A percentile compares a stretch with the other conserved stretches of the same genome.
phyloP scores from a whole-genome alignment of 2,888 invertebrate genomes.

The Cancer borealis region DNA sequence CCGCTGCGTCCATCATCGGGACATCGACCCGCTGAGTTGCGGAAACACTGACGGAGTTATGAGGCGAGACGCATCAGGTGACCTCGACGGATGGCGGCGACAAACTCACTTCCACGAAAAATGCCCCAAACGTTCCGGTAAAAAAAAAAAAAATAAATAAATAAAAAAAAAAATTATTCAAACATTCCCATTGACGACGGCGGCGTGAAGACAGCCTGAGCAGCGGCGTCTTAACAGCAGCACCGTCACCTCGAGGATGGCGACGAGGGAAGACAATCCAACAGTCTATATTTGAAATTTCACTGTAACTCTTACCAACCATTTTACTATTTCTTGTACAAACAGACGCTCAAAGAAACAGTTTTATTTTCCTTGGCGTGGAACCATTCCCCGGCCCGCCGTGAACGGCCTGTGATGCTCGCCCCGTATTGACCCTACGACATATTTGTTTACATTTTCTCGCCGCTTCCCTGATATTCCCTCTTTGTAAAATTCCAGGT shows the following conservation, averaged over 20 bases:
- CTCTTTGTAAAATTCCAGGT: background rate
- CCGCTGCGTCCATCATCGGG: background rate
- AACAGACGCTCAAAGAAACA: background rate
- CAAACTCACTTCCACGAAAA: too few relatives aligned
- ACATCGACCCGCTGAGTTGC: background rate
- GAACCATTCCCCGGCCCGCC: background rate
- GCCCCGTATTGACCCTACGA: background rate
- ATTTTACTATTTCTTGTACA: background rate
- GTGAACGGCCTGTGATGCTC: background rate
- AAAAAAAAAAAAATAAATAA: too few relatives aligned
- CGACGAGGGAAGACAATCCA: background rate
- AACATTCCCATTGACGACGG: too few relatives aligned
- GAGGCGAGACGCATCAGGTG: background rate
- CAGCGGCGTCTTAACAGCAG: background rate
- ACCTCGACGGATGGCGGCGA: background rate
- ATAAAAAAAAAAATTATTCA: too few relatives aligned
- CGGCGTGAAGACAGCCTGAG: background rate
- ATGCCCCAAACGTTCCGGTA: too few relatives aligned
- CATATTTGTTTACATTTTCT: conserved; percentile 12
- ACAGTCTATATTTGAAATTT: background rate
- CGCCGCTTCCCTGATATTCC: background rate
- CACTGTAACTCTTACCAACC: background rate
- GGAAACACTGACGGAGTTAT: background rate
- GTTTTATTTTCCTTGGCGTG: background rate
- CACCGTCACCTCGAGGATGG: background rate